phyloP scores from a whole-genome alignment of 2,113 vertebrate species.

The Panthera tigris region DNA sequence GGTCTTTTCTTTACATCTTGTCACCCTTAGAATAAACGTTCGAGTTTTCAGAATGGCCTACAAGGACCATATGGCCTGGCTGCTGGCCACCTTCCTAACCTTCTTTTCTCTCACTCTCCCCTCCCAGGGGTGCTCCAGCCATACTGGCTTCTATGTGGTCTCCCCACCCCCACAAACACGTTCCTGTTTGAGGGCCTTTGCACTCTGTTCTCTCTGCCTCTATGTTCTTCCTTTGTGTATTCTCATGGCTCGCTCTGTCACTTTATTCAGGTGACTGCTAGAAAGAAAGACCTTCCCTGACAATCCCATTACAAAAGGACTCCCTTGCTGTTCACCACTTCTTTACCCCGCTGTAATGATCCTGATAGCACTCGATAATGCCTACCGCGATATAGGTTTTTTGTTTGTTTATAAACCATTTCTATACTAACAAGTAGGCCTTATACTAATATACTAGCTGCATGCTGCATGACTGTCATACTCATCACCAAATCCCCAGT shows the following conservation, averaged over 20 bases:
- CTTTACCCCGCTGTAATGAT: neutral
- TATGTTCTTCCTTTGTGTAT: neutral
- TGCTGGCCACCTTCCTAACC: neutral
- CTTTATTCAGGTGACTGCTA: neutral
- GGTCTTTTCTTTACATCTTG: neutral
- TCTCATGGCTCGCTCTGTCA: neutral
- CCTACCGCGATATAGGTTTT: neutral
- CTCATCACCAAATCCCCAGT: neutral
- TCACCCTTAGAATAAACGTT: neutral
- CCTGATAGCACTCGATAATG: neutral
- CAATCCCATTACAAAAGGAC: neutral
- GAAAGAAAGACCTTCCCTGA: neutral
- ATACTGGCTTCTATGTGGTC: neutral
- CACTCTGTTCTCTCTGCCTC: neutral
- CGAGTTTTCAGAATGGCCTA: neutral
- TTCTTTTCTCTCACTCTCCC: neutral
- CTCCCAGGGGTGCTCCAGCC: fast-evolving
- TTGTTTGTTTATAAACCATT: neutral
- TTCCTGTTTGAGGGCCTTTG: neutral
- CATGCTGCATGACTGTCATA: neutral
- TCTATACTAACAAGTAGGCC: neutral
- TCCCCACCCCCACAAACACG: fast-evolving
- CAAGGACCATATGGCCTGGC: fast-evolving
- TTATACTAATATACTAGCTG: neutral
- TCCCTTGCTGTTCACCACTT: neutral